A percentile compares a stretch with the other conserved stretches of the same genome.
Evolutionary conservation across 2,797 vertebrate genomes (phyloP).

Genomic region (Eospalax fontanierii): DNA sequence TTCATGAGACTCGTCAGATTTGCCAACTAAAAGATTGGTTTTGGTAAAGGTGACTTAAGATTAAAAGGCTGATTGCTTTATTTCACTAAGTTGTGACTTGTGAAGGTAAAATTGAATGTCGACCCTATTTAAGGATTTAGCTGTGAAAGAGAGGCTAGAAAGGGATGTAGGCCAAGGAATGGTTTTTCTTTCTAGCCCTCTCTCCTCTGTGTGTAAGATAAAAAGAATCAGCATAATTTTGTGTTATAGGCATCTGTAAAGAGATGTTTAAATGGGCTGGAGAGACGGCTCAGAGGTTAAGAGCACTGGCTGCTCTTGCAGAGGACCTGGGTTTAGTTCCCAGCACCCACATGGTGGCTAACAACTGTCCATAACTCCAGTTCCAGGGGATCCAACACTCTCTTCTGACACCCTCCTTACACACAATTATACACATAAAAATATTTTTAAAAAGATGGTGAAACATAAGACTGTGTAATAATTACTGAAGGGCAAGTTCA

Average conservation of each 20-base stretch:
- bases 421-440: too few relatives aligned
- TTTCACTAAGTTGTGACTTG: neutral
- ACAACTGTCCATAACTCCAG: too few relatives aligned
- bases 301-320: too few relatives aligned
- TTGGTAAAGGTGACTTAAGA: conserved; percentile 11
- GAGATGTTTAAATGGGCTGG: neutral
- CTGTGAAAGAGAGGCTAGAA: neutral
- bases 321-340: too few relatives aligned
- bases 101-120: neutral
- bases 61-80: conserved; percentile 16
- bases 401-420: too few relatives aligned
- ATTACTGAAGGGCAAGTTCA: neutral
- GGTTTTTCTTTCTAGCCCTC: neutral
- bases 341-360: too few relatives aligned
- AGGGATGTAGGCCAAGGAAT: neutral
- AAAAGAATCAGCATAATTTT: conserved; percentile 26
- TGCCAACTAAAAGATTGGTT: neutral
- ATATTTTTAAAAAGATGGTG: neutral
- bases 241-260: conserved; percentile 31
- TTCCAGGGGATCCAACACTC: too few relatives aligned
- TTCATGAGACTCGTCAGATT: neutral
- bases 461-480: neutral
- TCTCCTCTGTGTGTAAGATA: neutral
- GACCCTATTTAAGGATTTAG: conserved; percentile 40
- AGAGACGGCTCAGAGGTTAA: too few relatives aligned